Percentiles rank a stretch among this genome's conserved stretches.
Conservation (phyloP, 2,888 invertebrate species). For the Cataglyphis albicans region DNA sequence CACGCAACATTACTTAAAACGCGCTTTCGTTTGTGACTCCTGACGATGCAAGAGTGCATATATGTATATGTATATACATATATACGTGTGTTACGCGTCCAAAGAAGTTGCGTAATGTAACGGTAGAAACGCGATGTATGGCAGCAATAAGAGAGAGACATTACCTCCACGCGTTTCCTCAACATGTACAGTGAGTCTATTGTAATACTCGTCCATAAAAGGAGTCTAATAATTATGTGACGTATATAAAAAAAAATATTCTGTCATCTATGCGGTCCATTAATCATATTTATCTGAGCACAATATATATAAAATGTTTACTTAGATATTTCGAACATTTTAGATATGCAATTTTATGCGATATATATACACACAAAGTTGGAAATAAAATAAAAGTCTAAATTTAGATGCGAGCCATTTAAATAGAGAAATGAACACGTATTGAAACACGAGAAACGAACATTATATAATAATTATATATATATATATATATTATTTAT, state of each 20-base stretch:
- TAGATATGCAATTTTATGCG: not conserved
- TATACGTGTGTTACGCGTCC: not conserved
- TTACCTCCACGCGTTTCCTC: constrained; percentile 41
- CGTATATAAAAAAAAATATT: not conserved
- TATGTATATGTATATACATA: too few species aligned
- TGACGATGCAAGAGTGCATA: constrained; percentile 26
- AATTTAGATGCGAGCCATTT: not conserved
- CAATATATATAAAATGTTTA: not conserved
- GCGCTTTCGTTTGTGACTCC: constrained; percentile 10
- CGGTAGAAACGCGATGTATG: constrained; percentile 63
- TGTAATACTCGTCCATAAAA: not conserved
- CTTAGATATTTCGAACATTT: not conserved
- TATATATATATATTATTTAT: too few species aligned
- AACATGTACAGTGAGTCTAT: not conserved
- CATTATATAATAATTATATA: too few species aligned
- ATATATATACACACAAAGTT: not conserved
- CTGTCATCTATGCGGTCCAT: not conserved
- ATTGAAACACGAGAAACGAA: not conserved
- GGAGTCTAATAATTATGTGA: not conserved
- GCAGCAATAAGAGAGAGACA: constrained; percentile 58
- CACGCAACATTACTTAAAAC: not conserved
- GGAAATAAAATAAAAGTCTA: not conserved
- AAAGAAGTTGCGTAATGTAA: constrained; percentile 68
- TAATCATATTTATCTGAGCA: not conserved
- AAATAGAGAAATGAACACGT: not conserved